These are phyloP conservation scores for Nomada ferruginata DNA, from an alignment of 2,888 invertebrate species.

Conservation along the genomic window DNA sequence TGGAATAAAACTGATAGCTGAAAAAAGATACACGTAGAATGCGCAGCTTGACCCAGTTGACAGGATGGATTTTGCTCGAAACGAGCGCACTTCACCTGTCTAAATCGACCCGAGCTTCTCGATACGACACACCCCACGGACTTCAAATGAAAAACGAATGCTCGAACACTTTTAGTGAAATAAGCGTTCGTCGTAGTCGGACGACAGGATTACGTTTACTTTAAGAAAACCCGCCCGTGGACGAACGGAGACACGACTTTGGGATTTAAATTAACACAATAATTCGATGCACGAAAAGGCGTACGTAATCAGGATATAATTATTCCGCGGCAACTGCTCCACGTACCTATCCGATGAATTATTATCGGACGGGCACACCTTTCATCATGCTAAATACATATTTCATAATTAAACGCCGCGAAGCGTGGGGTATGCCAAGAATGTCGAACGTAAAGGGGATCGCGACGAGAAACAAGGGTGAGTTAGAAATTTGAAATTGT, in stretches of 20 bases:
- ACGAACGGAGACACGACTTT: not conserved
- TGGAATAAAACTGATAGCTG: constrained; percentile 40
- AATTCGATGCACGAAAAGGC: constrained; percentile 10
- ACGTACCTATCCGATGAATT: constrained; percentile 60
- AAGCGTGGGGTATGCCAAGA: constrained; percentile 63
- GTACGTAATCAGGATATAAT: constrained; percentile 21
- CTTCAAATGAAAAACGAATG: constrained; percentile 70
- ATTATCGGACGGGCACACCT: constrained; percentile 61
- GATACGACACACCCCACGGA: constrained; percentile 45
- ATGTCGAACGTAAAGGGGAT: constrained; percentile 67
- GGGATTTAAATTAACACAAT: constrained; percentile 30
- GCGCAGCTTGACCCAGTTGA: constrained; percentile 62
- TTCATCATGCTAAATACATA: constrained; percentile 69
- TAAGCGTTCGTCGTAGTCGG: too few relatives aligned
- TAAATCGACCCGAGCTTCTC: constrained; percentile 66
- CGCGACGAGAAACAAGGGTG: constrained; percentile 56
- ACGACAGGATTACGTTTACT: too few relatives aligned
- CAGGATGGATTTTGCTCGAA: constrained; percentile 49
- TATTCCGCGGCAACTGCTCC: constrained; percentile 33
- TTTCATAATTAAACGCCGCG: constrained; percentile 71
- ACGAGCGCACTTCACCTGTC: constrained; percentile 58
- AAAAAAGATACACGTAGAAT: constrained; percentile 61
- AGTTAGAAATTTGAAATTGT: constrained; percentile 71
- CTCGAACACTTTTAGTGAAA: constrained; percentile 38
- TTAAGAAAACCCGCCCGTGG: too few relatives aligned